phyloP scores from a whole-genome alignment of 2,797 vertebrate genomes.

The Euthynnus affinis region DNA sequence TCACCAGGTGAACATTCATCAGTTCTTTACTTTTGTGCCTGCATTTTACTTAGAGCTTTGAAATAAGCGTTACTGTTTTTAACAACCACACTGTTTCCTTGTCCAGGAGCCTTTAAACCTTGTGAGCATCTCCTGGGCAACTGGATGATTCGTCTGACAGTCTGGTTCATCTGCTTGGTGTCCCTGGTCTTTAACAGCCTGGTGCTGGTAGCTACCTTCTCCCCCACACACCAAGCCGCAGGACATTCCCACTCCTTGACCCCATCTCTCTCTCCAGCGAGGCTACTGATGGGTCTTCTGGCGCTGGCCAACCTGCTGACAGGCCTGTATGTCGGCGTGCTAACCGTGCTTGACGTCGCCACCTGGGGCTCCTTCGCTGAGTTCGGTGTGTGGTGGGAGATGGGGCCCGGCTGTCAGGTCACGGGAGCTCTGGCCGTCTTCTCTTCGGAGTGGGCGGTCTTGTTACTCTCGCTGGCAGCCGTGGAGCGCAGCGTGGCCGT shows the following conservation, averaged over 20 bases:
- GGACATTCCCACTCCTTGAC: constrained; percentile 51
- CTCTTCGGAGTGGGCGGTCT: constrained; percentile 94
- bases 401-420: constrained; percentile 91
- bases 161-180: constrained; percentile 99
- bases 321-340: constrained; percentile 91
- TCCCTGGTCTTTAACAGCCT: constrained; percentile 94
- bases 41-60: constrained; percentile 13
- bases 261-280: constrained; percentile 84
- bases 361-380: constrained; percentile 97
- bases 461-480: constrained; percentile 91
- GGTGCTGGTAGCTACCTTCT: constrained; percentile 92
- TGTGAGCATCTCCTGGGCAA: constrained; percentile 96
- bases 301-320: constrained; percentile 95
- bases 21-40: background rate
- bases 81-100: background rate
- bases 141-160: constrained; percentile 99
- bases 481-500: constrained; percentile 93
- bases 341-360: constrained; percentile 91
- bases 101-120: constrained; percentile 96
- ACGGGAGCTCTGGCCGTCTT: constrained; percentile 94
- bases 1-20: constrained; percentile 88
- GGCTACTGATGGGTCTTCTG: constrained; percentile 93
- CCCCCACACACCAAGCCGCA: constrained; percentile 72
- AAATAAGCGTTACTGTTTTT: background rate
- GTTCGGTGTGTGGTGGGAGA: constrained; percentile 98